Evolutionary conservation across 53 echinoderm and acorn worm species (phyloP), one percentile per base, ranked within the genome.

Genomic region (Apostichopus leukothele): DNA sequence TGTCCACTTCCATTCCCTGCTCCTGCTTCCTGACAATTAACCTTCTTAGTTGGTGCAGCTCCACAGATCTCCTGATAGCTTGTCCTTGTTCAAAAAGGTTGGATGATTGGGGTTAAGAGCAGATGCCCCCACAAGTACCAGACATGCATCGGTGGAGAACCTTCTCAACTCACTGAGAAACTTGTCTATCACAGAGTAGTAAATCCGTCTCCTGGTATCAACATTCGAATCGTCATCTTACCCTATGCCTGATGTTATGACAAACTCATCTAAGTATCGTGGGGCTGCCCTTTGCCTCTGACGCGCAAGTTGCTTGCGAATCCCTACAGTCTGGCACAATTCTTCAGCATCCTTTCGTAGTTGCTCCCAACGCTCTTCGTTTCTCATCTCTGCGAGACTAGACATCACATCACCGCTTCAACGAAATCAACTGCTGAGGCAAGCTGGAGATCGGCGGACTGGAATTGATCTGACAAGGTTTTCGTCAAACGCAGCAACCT

Each of bases 11-110:
- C 81, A 81, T 81, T 53, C 52, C 81, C 81, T 81, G 81, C 81
- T 81, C 81, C 81, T 81, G 81, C 57, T 81, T 83, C 83, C 25
- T 83, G 83, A 60, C 83, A 83, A 83, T 83, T 26, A 60, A 55
- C 83, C 83, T 83, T 57, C 83, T 83, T 60, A 83, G 83, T 83
- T 83, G 60, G 60, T 83, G 83, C 59, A 83, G 61, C 83, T 83
- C 83, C 26, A 83, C 27, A n/a, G 75, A 75, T 75, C 57, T 83
- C 83, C 83, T 21, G 83, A 83, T 83, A 83, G 83, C 60, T 83
- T 83, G 83, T 20, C 83, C 83, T 83, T 83, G 83, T 83, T 83
- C 83, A 83, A 83, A 83, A 83, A 83, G 83, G 83, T 83, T 83
- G 63, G 83, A 83, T 59, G 83, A 83, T 83, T 83, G 83, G 83